Base-by-base conservation (phyloP, 2,888 invertebrate species). In the Dascillus cervinus region DNA sequence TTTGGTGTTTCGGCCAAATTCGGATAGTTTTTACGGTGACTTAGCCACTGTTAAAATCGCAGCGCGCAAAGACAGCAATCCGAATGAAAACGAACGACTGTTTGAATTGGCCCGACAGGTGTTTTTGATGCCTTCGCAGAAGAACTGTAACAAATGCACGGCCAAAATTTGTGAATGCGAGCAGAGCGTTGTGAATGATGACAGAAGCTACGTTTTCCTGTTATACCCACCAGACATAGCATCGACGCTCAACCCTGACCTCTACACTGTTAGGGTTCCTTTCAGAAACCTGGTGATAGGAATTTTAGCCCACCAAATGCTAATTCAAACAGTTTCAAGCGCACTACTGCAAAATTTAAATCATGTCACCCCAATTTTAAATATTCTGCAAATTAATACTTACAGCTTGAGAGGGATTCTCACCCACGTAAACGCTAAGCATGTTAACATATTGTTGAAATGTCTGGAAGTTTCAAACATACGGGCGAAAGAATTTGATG, bases 21-120 rank as follows among this genome's bases (percentile, higher is more conserved):
- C 94, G 0, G 87, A 90, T 52, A 92, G 91, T 56, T 95, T 94
- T 64, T 92, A 92, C 60, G 94, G 94, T 0, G 94, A 94, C 62
- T 69, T 83, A 44, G 87, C 86, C 5, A 89, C 89, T 36, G 91
- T 94, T 0, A 92, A 92, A 71, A 92, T 94, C 4, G 94, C 94
- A 1, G 91, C 92, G 0, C 71, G 92, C 25, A 77, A 84, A 36
- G 92, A 94, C 59, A 87, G 87, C 53, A 82, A 86, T 1, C 71
- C 82, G 6, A 80, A 82, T 41, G 91, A 92, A 56, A 82, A 87
- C 52, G 81, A 87, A 19, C 71, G 92, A 44, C 72, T 94, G 22
- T 82, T 86, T 51, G 87, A 90, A 15, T 73, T 95, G 52, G 88
- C 91, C 1, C 87, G 90, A 51, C 94, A 94, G 77, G 89, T 89